phyloP scores from a whole-genome alignment of 2,113 vertebrate genomes.

The Argyrosomus japonicus region DNA sequence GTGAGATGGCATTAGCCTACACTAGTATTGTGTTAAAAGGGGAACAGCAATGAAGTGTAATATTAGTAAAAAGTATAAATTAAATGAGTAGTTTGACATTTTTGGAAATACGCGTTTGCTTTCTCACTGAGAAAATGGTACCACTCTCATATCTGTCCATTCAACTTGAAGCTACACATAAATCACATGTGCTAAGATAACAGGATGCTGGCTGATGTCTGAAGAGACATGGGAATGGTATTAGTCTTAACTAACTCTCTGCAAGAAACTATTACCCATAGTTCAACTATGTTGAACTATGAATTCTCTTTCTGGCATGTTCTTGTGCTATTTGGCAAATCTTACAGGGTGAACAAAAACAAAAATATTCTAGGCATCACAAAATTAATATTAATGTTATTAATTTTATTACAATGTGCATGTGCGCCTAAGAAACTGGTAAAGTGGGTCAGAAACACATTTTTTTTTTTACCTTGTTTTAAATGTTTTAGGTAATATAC shows the following conservation, averaged over 20 bases:
- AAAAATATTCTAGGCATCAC: neutral
- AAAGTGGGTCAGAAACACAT: constrained; percentile 22
- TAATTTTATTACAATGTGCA: neutral
- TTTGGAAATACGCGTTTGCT: no score
- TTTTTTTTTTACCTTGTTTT: neutral
- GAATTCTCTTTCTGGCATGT: neutral
- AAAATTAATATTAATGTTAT: neutral
- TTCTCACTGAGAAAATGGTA: no score
- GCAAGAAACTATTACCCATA: neutral
- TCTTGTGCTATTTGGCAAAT: neutral
- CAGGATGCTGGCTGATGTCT: neutral
- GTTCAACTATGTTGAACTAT: neutral
- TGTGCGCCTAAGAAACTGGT: neutral
- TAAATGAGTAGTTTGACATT: no score
- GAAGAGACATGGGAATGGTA: neutral
- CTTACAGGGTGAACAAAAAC: neutral
- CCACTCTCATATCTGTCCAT: neutral
- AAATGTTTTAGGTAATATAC: neutral
- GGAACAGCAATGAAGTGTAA: no score
- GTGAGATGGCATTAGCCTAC: neutral
- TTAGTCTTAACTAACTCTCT: neutral
- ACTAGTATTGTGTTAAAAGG: neutral
- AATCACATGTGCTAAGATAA: neutral
- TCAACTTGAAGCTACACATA: neutral
- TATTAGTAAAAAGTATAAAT: no score